A percentile compares a stretch with the other conserved stretches of the same genome.
phyloP scores from a whole-genome alignment of 2,113 vertebrate species.

The Agelaius tricolor region DNA sequence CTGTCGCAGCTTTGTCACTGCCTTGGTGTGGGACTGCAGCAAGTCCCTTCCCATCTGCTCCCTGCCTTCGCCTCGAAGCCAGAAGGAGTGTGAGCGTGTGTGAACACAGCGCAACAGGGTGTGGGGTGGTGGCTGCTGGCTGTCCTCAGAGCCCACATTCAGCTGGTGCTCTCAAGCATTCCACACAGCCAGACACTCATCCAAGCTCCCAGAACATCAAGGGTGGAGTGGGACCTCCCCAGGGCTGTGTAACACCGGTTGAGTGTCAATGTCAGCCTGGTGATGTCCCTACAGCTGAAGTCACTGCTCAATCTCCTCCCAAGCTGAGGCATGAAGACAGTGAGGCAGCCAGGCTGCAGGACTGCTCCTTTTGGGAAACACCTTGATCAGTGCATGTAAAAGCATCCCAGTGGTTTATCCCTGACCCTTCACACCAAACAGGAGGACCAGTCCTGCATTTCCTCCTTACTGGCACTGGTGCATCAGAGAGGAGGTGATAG shows the following conservation, averaged over 20 bases:
- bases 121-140: background rate
- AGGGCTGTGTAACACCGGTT: background rate
- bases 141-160: background rate
- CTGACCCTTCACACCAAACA: background rate
- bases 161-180: background rate
- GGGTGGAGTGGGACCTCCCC: background rate
- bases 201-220: background rate
- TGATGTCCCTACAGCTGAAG: background rate
- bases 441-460: background rate
- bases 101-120: background rate
- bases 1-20: background rate
- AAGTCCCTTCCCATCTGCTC: constrained; percentile 58
- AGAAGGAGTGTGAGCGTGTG: background rate
- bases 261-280: background rate
- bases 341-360: background rate
- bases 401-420: background rate
- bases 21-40: constrained; percentile 7
- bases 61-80: background rate
- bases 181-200: background rate
- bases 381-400: accelerated
- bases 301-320: background rate
- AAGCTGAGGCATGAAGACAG: background rate
- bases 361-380: background rate
- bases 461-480: background rate
- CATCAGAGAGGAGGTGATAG: no score